Evolutionary conservation across 2,888 invertebrate species (phyloP), one percentile per base, ranked within the genome.

Genomic region (Pherbina coryleti): DNA sequence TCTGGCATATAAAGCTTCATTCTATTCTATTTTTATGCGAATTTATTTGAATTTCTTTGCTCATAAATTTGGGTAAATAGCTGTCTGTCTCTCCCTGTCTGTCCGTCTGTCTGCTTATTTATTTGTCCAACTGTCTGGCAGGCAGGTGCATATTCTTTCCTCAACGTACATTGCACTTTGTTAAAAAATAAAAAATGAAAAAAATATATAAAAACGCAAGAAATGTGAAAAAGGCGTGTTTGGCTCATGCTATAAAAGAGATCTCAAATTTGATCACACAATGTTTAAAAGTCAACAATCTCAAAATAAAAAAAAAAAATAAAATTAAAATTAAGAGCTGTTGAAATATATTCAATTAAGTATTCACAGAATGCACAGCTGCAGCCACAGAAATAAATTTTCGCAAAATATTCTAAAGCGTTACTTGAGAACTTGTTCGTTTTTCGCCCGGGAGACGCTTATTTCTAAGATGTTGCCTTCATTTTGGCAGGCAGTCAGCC

Each of bases 11-110:
- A 49, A 57, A 25, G 19, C 66, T 77, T 75, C 57, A 69, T 73
- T 19, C 53, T 67, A 28, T 64, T 62, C 71, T 77, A 74, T 76
- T 77, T 80, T 69, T 78, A 62, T 62, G 17, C 37, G 25, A 64
- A 22, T n/a, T n/a, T n/a, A 62, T 75, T 75, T 34, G 71, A 76
- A 62, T 72, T 28, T 55, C 25, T 55, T 22, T 44, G 37, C 71
- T 64, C 74, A 64, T 34, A 74, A 64, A 22, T 64, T 51, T 75
- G 37, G 34, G 37, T 72, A 66, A 69, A 75, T 75, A 62, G 49
- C 51, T 64, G 55, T 70, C 71, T 71, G 11, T 19, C 74, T 75
- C 31, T 75, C 76, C 25, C 66, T 76, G 69, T 53, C 9, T n/a
- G 72, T 51, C 22, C 49, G 22, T 17, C 28, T 5, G 22, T 28